These are phyloP conservation scores for Hippasteria phrygiana DNA, from an alignment of 53 echinoderm and acorn worm species.

Conservation along the genomic window DNA sequence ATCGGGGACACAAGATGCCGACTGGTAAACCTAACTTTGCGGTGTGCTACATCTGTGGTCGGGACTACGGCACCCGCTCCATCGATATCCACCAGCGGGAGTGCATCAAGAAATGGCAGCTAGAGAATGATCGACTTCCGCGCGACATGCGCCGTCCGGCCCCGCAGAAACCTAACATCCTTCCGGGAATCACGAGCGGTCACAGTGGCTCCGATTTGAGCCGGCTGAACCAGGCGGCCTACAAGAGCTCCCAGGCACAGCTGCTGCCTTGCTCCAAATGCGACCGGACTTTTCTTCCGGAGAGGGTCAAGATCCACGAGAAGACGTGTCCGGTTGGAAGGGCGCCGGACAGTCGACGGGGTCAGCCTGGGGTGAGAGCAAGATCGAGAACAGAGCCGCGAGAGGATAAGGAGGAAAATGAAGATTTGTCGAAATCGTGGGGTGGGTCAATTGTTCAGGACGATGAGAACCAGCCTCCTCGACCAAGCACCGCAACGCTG, in stretches of 20 bases:
- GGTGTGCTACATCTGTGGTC: slow-evolving; percentile 71
- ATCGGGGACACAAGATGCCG: slow-evolving; percentile 10
- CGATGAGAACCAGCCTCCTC: slow-evolving; percentile 24
- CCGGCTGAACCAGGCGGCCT: slow-evolving; percentile 77
- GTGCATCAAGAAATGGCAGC: slow-evolving; percentile 67
- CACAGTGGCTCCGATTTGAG: slow-evolving; percentile 17
- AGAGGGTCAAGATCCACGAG: slow-evolving; percentile 72
- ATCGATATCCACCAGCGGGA: slow-evolving; percentile 68
- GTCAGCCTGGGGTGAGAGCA: slow-evolving; percentile 14
- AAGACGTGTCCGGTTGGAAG: slow-evolving; percentile 55
- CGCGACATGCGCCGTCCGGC: slow-evolving; percentile 6
- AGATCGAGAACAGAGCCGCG: slow-evolving; percentile 27
- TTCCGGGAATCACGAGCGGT: slow-evolving; percentile 49
- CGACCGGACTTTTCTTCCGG: slow-evolving; percentile 80
- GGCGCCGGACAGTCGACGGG: not conserved
- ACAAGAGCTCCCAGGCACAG: slow-evolving; percentile 70
- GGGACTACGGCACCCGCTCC: slow-evolving; percentile 69
- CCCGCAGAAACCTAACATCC: slow-evolving; percentile 57
- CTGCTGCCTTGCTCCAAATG: slow-evolving; percentile 82
- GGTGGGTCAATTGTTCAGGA: slow-evolving; percentile 55
- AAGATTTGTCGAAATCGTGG: slow-evolving; percentile 72
- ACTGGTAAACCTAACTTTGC: slow-evolving; percentile 32
- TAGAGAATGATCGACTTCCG: slow-evolving; percentile 55
- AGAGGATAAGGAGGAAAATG: not conserved
- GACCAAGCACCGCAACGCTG: slow-evolving; percentile 85